phyloP scores from a whole-genome alignment of 2,797 vertebrate genomes.

The Chromis chromis region DNA sequence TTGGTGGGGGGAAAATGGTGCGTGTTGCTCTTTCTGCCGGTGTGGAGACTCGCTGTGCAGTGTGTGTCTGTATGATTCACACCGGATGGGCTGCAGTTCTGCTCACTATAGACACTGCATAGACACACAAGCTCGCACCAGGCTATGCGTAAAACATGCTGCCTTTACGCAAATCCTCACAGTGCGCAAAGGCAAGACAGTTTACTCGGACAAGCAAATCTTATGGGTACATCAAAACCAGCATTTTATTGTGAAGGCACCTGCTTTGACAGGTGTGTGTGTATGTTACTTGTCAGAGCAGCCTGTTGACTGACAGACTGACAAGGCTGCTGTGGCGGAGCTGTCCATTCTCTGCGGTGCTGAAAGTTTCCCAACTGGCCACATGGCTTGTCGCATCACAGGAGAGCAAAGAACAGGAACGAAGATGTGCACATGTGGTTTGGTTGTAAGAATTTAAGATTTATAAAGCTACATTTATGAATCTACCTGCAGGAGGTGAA shows the following conservation, averaged over 20 bases:
- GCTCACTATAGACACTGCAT: background rate
- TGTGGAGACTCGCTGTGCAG: conserved; percentile 11
- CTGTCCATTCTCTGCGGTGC: conserved; percentile 78
- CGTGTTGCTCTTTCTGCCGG: conserved; percentile 19
- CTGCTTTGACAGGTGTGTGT: conserved; percentile 49
- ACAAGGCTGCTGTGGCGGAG: conserved; percentile 57
- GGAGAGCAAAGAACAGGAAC: too few relatives aligned
- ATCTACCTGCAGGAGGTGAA: conserved; percentile 13
- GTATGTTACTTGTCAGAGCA: conserved; percentile 48
- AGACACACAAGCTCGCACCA: background rate
- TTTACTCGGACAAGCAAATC: background rate
- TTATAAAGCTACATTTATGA: background rate
- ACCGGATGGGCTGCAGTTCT: conserved; percentile 14
- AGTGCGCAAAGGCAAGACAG: background rate
- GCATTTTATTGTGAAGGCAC: conserved; percentile 7
- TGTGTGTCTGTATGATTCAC: conserved; percentile 26
- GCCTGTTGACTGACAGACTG: conserved; percentile 68
- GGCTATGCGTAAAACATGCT: conserved; percentile 5
- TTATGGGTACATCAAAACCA: background rate
- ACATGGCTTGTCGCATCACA: conserved; percentile 33
- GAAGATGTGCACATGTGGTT: background rate
- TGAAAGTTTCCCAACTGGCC: conserved; percentile 81
- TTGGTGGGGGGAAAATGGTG: conserved; percentile 18
- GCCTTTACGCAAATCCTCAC: conserved; percentile 28
- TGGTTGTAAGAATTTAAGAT: background rate